Base-by-base conservation (phyloP, 2,888 invertebrate genomes). In the Melikaiella ostensackeni region DNA sequence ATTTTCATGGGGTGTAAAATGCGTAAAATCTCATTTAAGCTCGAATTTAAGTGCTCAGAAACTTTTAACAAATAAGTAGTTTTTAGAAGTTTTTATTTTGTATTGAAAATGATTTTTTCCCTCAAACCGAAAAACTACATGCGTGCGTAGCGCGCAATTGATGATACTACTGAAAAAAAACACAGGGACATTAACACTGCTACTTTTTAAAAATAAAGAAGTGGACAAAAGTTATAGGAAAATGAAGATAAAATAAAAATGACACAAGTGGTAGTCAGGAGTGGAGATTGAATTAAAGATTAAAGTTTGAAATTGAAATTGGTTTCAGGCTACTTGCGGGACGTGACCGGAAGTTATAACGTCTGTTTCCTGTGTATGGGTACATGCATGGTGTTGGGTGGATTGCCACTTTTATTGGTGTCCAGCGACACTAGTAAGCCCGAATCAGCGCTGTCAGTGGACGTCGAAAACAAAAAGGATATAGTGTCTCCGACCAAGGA, bases 351-450 rank as follows among this genome's bases (percentile, higher is more conserved):
- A 21, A 95, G 95, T 74, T 96, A 95, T 88, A 94, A 94, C 4
- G 94, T 94, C 88, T 95, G 95, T 86, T 96, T 95, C 91, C 94
- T 95, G 88, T 95, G 95, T 82, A 95, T 96, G 95, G 95, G 96
- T 0, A 94, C 95, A 1, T 95, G 95, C 84, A 95, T 95, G 95
- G 94, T 95, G 0, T 91, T 95, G 46, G 95, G 95, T 78, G 94
- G 95, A 77, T 92, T 95, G 74, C 95, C 96, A 3, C 92, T 95
- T 62, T 90, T 95, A 38, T 92, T 93, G 74, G 91, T 91, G 77
- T 87, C 90, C 76, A 85, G 85, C 62, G 88, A 89, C 75, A 79
- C 83, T 79, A 76, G 80, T 24, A 74, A 75, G 74, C 74, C 66
- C 75, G 81, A 70, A 70, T 50, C 24, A 76, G 80, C 66, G 21